These are phyloP conservation scores for Agrypnus murinus DNA, from an alignment of 2,888 invertebrate genomes.

Conservation along the genomic window DNA sequence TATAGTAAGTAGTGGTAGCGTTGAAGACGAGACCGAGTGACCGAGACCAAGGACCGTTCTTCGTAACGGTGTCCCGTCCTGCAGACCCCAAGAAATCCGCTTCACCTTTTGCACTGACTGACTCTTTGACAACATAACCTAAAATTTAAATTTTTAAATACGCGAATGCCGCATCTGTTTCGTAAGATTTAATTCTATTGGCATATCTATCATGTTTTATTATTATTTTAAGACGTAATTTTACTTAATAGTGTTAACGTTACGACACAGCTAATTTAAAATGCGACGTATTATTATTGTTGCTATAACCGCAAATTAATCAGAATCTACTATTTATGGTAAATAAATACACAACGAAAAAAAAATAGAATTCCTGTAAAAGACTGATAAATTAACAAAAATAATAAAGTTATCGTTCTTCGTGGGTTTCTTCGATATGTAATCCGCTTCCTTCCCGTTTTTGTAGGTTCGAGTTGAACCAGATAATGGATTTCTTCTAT, in stretches of 20 bases:
- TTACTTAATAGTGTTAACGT: neutral
- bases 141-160: constrained; percentile 10
- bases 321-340: neutral
- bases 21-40: constrained; percentile 46
- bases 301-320: constrained; percentile 6
- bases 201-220: constrained; percentile 4
- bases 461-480: neutral
- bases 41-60: constrained; percentile 40
- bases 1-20: no score
- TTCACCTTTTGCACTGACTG: constrained; percentile 44
- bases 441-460: constrained; percentile 42
- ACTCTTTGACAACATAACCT: constrained; percentile 38
- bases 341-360: constrained; percentile 1
- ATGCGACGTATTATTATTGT: constrained; percentile 6
- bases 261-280: neutral
- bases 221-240: constrained; percentile 3
- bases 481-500: constrained; percentile 12
- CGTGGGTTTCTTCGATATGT: constrained; percentile 43
- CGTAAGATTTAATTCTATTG: neutral
- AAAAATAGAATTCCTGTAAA: constrained; percentile 26
- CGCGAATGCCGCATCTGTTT: constrained; percentile 20
- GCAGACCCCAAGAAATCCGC: constrained; percentile 38
- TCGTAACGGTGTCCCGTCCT: constrained; percentile 47
- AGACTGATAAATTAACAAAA: constrained; percentile 34
- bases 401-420: constrained; percentile 35